phyloP scores from a whole-genome alignment of 2,113 vertebrate genomes.

The Cyprinodon brontotheroides region DNA sequence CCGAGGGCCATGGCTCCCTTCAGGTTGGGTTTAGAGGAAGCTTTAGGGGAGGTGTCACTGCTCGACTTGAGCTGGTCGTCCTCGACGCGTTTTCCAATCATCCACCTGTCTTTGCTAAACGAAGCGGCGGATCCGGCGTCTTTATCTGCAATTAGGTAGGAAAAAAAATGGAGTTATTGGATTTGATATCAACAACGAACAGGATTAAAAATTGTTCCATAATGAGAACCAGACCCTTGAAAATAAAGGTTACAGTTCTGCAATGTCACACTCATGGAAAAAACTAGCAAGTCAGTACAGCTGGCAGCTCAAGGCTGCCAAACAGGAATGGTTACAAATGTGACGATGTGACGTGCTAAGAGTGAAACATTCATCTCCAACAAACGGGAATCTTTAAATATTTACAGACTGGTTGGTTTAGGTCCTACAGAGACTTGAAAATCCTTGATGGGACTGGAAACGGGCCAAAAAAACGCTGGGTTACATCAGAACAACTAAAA shows the following conservation, averaged over 20 bases:
- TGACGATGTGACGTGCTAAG: constrained; percentile 57
- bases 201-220: constrained; percentile 2
- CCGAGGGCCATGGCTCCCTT: constrained; percentile 72
- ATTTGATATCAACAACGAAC: not conserved
- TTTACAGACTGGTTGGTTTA: constrained; percentile 50
- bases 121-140: constrained; percentile 56
- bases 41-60: constrained; percentile 5
- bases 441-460: not conserved
- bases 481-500: not conserved
- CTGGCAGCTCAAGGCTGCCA: constrained; percentile 12
- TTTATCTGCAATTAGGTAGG: constrained; percentile 53
- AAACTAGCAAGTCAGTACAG: constrained; percentile 23
- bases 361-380: constrained; percentile 48
- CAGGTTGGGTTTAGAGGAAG: constrained; percentile 2
- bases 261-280: not conserved
- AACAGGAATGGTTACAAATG: constrained; percentile 52
- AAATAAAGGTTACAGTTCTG: not conserved
- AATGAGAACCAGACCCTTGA: not conserved
- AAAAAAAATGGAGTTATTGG: constrained; percentile 2
- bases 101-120: constrained; percentile 37
- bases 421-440: not conserved
- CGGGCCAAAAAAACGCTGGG: not conserved
- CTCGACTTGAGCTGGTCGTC: constrained; percentile 21
- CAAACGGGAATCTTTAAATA: constrained; percentile 59
- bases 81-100: constrained; percentile 27